phyloP scores from a whole-genome alignment of 2,797 vertebrate species.

The Rhincodon typus region DNA sequence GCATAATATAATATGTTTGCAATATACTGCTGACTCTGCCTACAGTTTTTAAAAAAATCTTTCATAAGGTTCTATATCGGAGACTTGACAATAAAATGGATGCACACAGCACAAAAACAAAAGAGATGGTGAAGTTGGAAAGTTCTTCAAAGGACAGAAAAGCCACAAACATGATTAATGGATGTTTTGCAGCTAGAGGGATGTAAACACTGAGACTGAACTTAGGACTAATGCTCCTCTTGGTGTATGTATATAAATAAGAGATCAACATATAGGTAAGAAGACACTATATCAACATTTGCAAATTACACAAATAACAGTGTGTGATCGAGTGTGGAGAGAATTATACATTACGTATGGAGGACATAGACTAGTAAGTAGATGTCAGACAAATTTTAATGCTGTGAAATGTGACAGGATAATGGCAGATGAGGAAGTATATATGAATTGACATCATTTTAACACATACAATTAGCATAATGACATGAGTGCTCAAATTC shows the following conservation, averaged over 20 bases:
- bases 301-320: not conserved
- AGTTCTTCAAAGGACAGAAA: not conserved
- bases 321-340: not conserved
- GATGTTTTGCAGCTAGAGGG: not conserved
- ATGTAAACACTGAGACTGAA: not conserved
- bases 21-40: not conserved
- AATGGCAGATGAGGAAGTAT: not conserved
- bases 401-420: not conserved
- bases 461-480: not conserved
- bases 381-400: not conserved
- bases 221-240: not conserved
- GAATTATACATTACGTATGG: not conserved
- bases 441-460: not conserved
- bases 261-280: not conserved
- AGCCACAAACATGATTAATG: not conserved
- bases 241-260: not conserved
- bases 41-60: not conserved
- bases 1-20: not conserved
- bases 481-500: not conserved
- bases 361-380: not conserved
- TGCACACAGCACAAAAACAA: not conserved
- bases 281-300: not conserved
- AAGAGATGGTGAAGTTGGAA: not conserved
- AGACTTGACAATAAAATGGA: not conserved
- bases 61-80: not conserved